Base-by-base conservation (phyloP, 2,797 vertebrate species). In the Petrocephalus schoutedeni region DNA sequence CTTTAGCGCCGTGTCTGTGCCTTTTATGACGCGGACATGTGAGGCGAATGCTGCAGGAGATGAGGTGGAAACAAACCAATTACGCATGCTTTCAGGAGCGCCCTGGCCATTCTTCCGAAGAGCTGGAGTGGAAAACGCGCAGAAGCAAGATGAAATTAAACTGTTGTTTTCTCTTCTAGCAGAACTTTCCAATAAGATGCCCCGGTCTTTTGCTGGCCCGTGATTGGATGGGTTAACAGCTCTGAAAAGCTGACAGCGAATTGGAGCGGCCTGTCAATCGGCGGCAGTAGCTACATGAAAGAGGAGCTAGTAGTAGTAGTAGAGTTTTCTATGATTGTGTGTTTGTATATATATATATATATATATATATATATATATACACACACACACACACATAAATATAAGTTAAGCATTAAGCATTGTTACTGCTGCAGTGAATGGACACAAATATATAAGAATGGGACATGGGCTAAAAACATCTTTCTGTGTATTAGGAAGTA, bases 1-100 rank as follows among this genome's bases (percentile, higher is more conserved):
- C 91, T 93, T 93, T 91, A 95, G 90, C 93, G 93, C 74, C 93
- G 92, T 95, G 96, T 96, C 94, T 91, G 92, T 93, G 92, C 86
- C 91, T 96, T 95, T 95, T 95, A 93, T 94, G 90, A 95, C 92
- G 91, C 90, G 94, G 93, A 92, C 91, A 91, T 93, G 89, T 94
- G 94, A 94, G 95, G 92, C 94, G 93, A 96, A 94, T 92, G 90
- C 91, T 92, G 87, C 94, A 94, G 91, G 89, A 95, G 92, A 95
- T 94, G 89, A 93, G 94, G 93, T 93, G 93, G 92, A 95, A 95
- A 91, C 91, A 92, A 93, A 91, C 92, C 92, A 93, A 95, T 95
- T 95, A 94, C 80, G 90, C 90, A 83, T 89, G 87, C 90, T 90
- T 88, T 91, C 92, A 90, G 86, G 90, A 90, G 85, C 84, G 83